Conservation (phyloP, 2,797 vertebrate species). For the Halcyon chelicuti region DNA sequence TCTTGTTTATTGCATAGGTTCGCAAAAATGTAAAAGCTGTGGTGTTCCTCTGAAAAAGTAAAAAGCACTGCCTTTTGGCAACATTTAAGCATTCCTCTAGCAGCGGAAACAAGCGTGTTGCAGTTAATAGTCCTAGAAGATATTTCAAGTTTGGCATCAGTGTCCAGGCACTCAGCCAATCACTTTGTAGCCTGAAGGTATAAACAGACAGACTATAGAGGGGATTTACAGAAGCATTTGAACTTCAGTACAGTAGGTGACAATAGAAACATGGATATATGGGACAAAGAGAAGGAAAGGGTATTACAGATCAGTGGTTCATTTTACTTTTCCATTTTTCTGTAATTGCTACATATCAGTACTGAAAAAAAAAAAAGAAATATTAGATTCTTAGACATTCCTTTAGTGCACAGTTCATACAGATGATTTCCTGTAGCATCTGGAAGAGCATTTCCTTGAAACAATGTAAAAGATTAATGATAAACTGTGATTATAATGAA, state of each 20-base stretch:
- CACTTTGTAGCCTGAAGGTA: constrained; percentile 19
- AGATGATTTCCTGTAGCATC: not conserved
- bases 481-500: not conserved
- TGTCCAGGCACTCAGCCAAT: constrained; percentile 10
- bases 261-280: not conserved
- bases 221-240: constrained; percentile 19
- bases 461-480: not conserved
- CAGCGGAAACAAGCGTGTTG: not conserved
- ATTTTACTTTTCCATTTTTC: constrained; percentile 4
- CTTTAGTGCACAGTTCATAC: not conserved
- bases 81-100: not conserved
- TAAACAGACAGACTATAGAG: constrained; percentile 1
- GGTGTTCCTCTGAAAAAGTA: not conserved
- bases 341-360: not conserved
- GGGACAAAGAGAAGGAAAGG: not conserved
- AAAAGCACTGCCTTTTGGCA: not conserved
- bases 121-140: constrained; percentile 12
- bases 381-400: not conserved
- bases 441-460: not conserved
- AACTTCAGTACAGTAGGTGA: constrained; percentile 7
- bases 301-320: not conserved
- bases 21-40: not conserved
- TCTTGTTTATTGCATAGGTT: not conserved
- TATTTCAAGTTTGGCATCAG: constrained; percentile 20
- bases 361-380: not conserved